Conservation (phyloP, 1,140 invertebrate genomes). For the Lordiphosa clarofinis region DNA sequence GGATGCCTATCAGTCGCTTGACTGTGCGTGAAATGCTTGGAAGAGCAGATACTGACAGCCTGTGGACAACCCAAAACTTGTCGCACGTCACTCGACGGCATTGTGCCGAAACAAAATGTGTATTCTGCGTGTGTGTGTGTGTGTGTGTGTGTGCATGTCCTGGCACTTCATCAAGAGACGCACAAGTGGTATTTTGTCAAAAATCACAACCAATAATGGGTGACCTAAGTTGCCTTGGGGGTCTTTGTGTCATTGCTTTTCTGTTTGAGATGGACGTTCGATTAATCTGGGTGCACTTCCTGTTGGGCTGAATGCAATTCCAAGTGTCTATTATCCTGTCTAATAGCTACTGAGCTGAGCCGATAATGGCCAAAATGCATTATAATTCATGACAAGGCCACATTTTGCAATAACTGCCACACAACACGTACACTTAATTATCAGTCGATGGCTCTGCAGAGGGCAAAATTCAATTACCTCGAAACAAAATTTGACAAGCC, state of each 20-base stretch:
- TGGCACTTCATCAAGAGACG: constrained; percentile 33
- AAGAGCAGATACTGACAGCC: constrained; percentile 33
- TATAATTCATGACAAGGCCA: constrained; percentile 20
- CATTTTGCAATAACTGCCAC: constrained; percentile 24
- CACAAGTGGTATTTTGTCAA: constrained; percentile 61
- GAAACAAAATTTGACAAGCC: constrained; percentile 47
- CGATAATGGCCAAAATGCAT: constrained; percentile 25
- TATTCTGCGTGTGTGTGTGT: constrained; percentile 3
- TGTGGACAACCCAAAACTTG: constrained; percentile 73
- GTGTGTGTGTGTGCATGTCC: constrained; percentile 21
- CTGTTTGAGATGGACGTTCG: constrained; percentile 33
- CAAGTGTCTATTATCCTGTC: constrained; percentile 47
- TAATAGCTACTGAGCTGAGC: constrained; percentile 30
- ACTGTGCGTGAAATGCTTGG: constrained; percentile 56
- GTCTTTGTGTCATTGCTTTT: constrained; percentile 1
- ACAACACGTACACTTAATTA: constrained; percentile 46
- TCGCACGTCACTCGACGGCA: constrained; percentile 17
- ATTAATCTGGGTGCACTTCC: constrained; percentile 45
- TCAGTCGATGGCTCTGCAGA: neutral
- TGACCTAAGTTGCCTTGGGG: constrained; percentile 2
- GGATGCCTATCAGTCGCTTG: constrained; percentile 61
- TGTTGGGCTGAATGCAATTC: constrained; percentile 40
- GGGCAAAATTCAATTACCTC: constrained; percentile 54
- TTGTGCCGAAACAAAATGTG: constrained; percentile 33
- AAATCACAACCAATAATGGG: constrained; percentile 52